Evolutionary conservation across 2,113 vertebrate species (phyloP).

Genomic region (Seriola aureovittata): DNA sequence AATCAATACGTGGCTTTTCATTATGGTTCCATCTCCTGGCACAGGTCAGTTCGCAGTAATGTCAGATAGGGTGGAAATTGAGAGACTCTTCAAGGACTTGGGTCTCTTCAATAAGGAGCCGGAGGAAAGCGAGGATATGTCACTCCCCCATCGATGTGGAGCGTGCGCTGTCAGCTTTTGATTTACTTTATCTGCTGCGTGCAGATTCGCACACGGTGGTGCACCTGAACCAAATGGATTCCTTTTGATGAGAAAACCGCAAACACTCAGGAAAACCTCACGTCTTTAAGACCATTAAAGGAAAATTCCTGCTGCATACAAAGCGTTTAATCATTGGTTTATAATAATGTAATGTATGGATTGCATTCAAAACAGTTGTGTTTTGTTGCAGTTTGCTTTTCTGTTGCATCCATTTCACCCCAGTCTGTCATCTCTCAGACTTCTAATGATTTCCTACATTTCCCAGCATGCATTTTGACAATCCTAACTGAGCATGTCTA

Average conservation of each 20-base stretch:
- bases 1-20: constrained; percentile 79
- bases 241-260: constrained; percentile 13
- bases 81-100: constrained; percentile 70
- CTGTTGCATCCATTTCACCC: background rate
- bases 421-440: background rate
- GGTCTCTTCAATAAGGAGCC: constrained; percentile 42
- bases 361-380: background rate
- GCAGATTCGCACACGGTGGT: constrained; percentile 8
- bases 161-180: constrained; percentile 7
- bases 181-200: constrained; percentile 40
- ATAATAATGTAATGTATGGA: background rate
- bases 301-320: background rate
- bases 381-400: constrained; percentile 12
- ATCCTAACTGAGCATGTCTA: background rate
- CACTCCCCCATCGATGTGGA: constrained; percentile 5
- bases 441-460: background rate
- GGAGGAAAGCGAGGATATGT: constrained; percentile 28
- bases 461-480: background rate
- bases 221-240: constrained; percentile 22
- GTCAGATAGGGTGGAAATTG: constrained; percentile 69
- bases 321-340: background rate
- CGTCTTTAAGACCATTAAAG: background rate
- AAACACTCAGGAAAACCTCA: background rate
- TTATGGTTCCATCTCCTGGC: constrained; percentile 69
- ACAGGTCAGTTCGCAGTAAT: constrained; percentile 43